Base-by-base conservation (phyloP, 2,113 vertebrate species). In the Hystrix cristata region DNA sequence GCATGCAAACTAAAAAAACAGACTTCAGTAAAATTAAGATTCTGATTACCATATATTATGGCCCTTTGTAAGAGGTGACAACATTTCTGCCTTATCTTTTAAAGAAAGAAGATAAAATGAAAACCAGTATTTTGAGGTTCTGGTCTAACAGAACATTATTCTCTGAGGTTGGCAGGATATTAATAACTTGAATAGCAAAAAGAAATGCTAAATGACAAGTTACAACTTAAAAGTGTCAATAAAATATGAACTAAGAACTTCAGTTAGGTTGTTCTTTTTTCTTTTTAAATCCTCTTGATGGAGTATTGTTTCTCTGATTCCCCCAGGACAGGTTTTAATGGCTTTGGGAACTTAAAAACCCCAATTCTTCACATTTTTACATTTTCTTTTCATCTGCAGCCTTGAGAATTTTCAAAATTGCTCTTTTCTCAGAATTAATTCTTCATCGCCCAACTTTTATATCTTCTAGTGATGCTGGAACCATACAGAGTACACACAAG, bases 41-140 rank as follows among this genome's bases (percentile, higher is more conserved):
- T 14, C 6, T 2, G 7, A 13, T 25, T 16, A 5, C 3, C 43
- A 1, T 1, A 3, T 11, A 1, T 18, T 10, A 38, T 16, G 12
- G 3, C 25, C 11, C 23, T 57, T 86, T 72, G 46, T 13, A 53
- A 16, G 4, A 0, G 13, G 7, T 46, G 19, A 78, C 16, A 29
- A 34, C 0, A 0, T 51, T 9, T 4, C 21, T 8, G 11, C 15
- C 53, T 90, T 15, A 21, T 13, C 34, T 57, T 38, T 59, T 80
- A 25, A 34, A 89, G 48, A 43, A 92, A 62, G 34, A 51, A 43
- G 5, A 29, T 13, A 43, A 51, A 19, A 23, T 3, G 46, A 18
- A 48, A 86, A 38, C 27, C 3, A 2, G 13, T 59, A 76, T 69
- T 69, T 7, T 38, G 29, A 87, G 59, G 29, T 51, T 60, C 4